Conservation (phyloP, 2,113 vertebrate species). For the Carettochelys insculpta region DNA sequence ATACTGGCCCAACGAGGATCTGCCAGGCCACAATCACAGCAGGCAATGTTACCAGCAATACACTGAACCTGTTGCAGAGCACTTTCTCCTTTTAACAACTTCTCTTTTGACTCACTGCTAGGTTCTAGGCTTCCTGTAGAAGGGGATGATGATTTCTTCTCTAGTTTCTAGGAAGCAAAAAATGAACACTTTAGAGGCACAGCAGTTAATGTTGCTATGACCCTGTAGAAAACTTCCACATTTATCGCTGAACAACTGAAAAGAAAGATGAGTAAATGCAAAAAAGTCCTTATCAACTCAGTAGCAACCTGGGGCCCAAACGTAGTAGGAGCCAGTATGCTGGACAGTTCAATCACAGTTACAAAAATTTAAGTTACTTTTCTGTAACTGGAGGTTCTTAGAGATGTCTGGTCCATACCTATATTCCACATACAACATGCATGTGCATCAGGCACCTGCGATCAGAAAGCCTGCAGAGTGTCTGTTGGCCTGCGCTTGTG, state of each 20-base stretch:
- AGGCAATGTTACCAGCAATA: constrained; percentile 88
- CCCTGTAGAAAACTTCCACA: neutral
- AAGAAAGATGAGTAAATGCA: neutral
- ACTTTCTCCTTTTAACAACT: constrained; percentile 90
- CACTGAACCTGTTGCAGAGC: constrained; percentile 90
- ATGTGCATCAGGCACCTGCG: neutral
- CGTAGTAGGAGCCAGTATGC: neutral
- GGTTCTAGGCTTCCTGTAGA: constrained; percentile 91
- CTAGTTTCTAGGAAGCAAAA: constrained; percentile 82
- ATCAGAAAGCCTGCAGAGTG: neutral
- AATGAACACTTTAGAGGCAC: neutral
- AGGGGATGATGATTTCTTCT: constrained; percentile 87
- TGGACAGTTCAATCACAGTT: neutral
- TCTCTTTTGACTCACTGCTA: constrained; percentile 89
- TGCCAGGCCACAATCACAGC: constrained; percentile 92
- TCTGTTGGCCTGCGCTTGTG: neutral
- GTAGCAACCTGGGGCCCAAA: neutral
- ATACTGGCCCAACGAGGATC: constrained; percentile 98
- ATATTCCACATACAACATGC: neutral
- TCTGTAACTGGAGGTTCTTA: neutral
- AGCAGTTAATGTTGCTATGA: neutral
- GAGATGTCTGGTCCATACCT: neutral
- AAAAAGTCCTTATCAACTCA: neutral
- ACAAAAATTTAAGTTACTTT: neutral
- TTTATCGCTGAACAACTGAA: neutral